phyloP scores from a whole-genome alignment of 2,113 vertebrate species.

The Leucosticte australis region DNA sequence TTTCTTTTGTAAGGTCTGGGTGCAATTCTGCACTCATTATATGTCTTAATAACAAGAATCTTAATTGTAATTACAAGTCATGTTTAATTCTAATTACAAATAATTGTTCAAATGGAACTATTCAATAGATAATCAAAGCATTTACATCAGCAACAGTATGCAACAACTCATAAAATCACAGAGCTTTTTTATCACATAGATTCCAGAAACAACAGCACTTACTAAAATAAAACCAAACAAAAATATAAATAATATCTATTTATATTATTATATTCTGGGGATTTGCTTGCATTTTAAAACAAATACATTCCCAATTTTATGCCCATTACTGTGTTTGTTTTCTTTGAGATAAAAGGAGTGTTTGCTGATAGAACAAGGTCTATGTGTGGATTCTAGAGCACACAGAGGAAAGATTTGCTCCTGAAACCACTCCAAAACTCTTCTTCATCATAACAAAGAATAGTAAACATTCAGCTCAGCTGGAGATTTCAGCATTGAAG shows the following conservation, averaged over 20 bases:
- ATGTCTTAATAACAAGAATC: neutral
- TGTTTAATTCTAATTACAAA: neutral
- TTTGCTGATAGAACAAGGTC: neutral
- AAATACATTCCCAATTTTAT: neutral
- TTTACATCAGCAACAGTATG: neutral
- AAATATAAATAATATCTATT: neutral
- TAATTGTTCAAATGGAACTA: neutral
- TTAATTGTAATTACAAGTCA: neutral
- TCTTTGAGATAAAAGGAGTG: neutral
- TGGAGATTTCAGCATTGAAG: neutral
- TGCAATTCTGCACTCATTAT: neutral
- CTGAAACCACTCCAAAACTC: neutral
- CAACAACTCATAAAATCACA: neutral
- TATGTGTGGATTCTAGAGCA: neutral
- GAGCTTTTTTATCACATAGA: neutral
- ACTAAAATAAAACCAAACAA: neutral
- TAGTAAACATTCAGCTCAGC: neutral
- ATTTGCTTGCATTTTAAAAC: neutral
- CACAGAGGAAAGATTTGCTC: neutral
- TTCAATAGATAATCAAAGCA: neutral
- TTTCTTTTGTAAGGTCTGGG: neutral
- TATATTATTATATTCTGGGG: neutral
- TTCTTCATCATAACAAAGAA: neutral
- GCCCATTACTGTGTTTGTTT: neutral
- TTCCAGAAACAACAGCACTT: neutral